Evolutionary conservation across 2,888 invertebrate species (phyloP), one percentile per base, ranked within the genome.

Genomic region (Saturnia japonica): DNA sequence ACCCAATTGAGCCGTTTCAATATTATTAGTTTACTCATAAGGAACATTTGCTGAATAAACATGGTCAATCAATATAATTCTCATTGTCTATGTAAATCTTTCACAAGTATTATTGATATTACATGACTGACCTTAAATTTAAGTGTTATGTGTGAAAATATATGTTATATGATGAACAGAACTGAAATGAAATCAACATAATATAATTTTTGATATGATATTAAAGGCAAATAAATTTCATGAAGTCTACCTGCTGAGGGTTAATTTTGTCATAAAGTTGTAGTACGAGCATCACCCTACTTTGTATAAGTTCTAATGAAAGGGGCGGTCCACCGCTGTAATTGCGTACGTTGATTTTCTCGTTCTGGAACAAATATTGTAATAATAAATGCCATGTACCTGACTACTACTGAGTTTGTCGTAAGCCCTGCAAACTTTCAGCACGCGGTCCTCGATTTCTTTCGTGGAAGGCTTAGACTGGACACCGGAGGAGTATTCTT

Each of bases 261-360:
- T 97, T 96, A 94, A 99, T 95, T 96, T 99, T 99, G 95, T 99
- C 99, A 95, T 98, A 99, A 81, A 99, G 96, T 95, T 97, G 97
- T 85, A 99, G 96, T 78, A 99, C 98, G 93, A 99, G 96, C 84
- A 99, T 94, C 78, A 99, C 98, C 89, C 99, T 96, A 89, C 98
- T 97, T 88, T 95, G 93, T 91, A 99, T 97, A 84, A 97, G 95
- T 85, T 97, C 96, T 89, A 98, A 94, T 76, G 97, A 95, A 84
- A 98, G 95, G 77, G 98, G 98, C 78, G 96, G 95, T 85, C 96
- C 96, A 78, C 91, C 93, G 91, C 97, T 96, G 95, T 96, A 97
- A 91, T 95, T 95, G 91, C 97, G 96, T 85, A 93, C 94, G 89
- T 94, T 95, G 94, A 95, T 94, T 94, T 94, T 94, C 94, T 91